phyloP scores from a whole-genome alignment of 1,140 invertebrate species.

The Macrotrachela quadricornifera region DNA sequence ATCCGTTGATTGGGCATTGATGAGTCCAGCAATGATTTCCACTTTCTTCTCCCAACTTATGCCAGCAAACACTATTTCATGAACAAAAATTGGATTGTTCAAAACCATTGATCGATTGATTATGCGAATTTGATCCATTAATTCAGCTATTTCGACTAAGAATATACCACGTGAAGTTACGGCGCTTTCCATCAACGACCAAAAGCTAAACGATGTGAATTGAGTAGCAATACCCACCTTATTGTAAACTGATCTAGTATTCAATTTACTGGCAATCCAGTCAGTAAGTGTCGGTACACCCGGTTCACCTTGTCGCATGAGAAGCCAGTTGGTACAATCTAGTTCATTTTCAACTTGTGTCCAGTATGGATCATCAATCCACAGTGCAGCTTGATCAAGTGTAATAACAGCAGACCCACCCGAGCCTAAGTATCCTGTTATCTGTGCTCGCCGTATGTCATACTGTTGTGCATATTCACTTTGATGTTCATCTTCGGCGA shows the following conservation, averaged over 20 bases:
- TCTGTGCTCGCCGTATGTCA: not conserved
- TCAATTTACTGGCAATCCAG: too few species aligned
- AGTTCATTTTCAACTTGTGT: conserved; percentile 41
- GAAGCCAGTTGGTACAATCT: conserved; percentile 30
- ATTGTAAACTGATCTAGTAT: too few species aligned
- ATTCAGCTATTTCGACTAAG: too few species aligned
- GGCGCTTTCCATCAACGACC: too few species aligned
- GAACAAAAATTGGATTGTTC: too few species aligned
- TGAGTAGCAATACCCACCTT: too few species aligned
- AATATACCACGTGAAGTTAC: too few species aligned
- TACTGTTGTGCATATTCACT: conserved; percentile 6
- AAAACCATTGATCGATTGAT: too few species aligned
- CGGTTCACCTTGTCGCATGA: conserved; percentile 39
- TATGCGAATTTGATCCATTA: too few species aligned
- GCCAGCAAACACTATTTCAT: too few species aligned
- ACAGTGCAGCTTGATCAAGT: conserved; percentile 49
- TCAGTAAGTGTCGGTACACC: too few species aligned
- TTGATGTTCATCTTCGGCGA: not conserved
- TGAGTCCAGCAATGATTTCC: conserved; percentile 19
- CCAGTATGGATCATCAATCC: conserved; percentile 88
- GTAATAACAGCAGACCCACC: conserved; percentile 58
- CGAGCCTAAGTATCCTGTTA: not conserved
- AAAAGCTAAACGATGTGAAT: too few species aligned
- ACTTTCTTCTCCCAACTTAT: conserved; percentile 17
- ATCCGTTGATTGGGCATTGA: conserved; percentile 28